These are phyloP conservation scores for Megaceryle torquata DNA, from an alignment of 2,113 vertebrate genomes.

Conservation along the genomic window DNA sequence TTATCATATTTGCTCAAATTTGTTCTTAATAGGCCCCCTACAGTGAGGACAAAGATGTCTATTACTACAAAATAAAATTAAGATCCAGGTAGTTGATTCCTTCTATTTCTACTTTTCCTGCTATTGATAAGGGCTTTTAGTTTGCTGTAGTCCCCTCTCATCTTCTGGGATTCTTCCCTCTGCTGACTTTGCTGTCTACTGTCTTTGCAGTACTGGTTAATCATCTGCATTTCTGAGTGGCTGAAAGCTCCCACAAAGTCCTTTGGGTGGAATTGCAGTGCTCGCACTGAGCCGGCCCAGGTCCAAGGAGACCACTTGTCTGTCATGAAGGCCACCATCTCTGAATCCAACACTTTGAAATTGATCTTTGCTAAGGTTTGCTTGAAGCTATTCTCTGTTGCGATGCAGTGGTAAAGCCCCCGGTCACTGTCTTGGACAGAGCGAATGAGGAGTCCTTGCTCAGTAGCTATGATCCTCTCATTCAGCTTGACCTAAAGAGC, in stretches of 20 bases:
- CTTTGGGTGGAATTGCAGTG: constrained; percentile 84
- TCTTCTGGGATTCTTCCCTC: constrained; percentile 72
- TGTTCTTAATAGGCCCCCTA: constrained; percentile 40
- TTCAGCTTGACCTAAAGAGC: constrained; percentile 86
- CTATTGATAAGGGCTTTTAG: constrained; percentile 91
- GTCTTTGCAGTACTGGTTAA: constrained; percentile 95
- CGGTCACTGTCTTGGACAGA: constrained; percentile 86
- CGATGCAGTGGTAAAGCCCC: constrained; percentile 94
- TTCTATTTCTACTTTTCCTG: constrained; percentile 92
- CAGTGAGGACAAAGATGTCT: constrained; percentile 14
- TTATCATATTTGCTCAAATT: constrained; percentile 38
- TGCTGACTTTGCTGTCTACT: constrained; percentile 81
- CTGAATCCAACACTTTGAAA: constrained; percentile 87
- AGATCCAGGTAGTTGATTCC: constrained; percentile 84
- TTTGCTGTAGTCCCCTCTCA: constrained; percentile 91
- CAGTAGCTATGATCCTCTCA: constrained; percentile 88
- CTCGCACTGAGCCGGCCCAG: constrained; percentile 80
- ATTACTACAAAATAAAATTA: constrained; percentile 64
- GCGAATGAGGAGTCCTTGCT: constrained; percentile 91
- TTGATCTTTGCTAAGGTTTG: constrained; percentile 94
- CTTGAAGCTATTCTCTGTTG: constrained; percentile 93
- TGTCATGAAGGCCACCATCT: constrained; percentile 82
- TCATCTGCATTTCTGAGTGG: constrained; percentile 87
- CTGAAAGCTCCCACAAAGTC: constrained; percentile 85
- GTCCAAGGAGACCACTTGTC: constrained; percentile 88